Evolutionary conservation across 1,140 invertebrate genomes (phyloP), one percentile per base, ranked within the genome.

Genomic region (Asobara japonica): DNA sequence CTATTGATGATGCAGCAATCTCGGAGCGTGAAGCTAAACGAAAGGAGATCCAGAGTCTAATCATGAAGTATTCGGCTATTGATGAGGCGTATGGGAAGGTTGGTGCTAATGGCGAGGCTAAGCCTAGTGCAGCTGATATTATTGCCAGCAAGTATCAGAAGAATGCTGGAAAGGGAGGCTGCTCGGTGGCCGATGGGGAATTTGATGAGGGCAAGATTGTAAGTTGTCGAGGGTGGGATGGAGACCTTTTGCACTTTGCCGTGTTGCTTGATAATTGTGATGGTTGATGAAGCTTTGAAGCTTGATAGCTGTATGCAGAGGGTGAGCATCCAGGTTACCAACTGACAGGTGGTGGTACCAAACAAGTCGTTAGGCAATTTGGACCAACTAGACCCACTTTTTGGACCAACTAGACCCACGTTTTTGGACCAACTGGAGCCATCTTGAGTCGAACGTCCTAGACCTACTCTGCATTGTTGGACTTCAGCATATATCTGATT

Each of bases 21-120:
- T 88, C 88, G 68, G 93, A 94, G 70, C 88, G 94, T 20, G 93
- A 93, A 80, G 92, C 91, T 13, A 91, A 91, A 74, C 89, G 94
- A 3, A 94, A 94, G 74, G 94, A 96, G 79, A 94, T 96, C 8
- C 92, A 94, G 81, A 91, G 91, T 72, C 84, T 95, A 7, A 94
- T 95, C 41, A 89, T 92, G 86, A 94, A 94, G 75, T 95, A 95
- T 80, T 90, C 92, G 0, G 90, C 91, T 16, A 82, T 93, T 65
- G 93, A 94, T 66, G 93, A 93, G 69, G 88, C 90, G 11, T 82
- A 81, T 62, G 74, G 72, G 4, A 74, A 80, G 11, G 22, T 73
- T 25, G 69, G 64, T 0, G 33, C 74, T 27, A 60, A 36, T 33
- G 79, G 62, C 38, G 75, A 69, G 33, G 60, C n/a, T 76, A 13